These are phyloP conservation scores for Cheilosia variabilis DNA, from an alignment of 2,888 invertebrate species.

Conservation along the genomic window DNA sequence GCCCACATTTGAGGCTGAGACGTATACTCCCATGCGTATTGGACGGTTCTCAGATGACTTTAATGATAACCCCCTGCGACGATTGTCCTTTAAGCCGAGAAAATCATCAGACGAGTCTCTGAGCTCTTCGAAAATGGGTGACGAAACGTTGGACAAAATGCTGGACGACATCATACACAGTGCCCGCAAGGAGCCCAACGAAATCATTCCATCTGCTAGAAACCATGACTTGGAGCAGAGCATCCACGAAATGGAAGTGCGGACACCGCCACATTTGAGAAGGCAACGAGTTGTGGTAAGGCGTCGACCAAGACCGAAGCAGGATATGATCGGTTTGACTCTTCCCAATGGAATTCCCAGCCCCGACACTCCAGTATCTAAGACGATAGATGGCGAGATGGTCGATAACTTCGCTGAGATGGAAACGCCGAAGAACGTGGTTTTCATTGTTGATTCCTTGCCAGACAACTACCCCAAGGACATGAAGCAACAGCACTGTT, in stretches of 20 bases:
- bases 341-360: constrained; percentile 82
- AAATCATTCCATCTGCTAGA: neutral
- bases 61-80: constrained; percentile 68
- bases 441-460: constrained; percentile 80
- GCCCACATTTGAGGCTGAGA: constrained; percentile 54
- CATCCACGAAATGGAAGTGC: constrained; percentile 83
- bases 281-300: constrained; percentile 82
- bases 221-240: constrained; percentile 79
- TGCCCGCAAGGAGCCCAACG: constrained; percentile 80
- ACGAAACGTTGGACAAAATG: constrained; percentile 83
- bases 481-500: constrained; percentile 84
- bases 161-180: constrained; percentile 83
- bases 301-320: constrained; percentile 30
- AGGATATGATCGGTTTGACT: constrained; percentile 78
- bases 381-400: constrained; percentile 44
- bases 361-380: constrained; percentile 79
- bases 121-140: constrained; percentile 83
- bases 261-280: constrained; percentile 82
- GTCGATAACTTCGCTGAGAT: constrained; percentile 72
- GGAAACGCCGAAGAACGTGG: constrained; percentile 79
- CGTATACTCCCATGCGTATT: constrained; percentile 23
- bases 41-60: constrained; percentile 76
- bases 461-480: constrained; percentile 61
- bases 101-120: constrained; percentile 76
- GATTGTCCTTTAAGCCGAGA: constrained; percentile 69